Base-by-base conservation (phyloP, 2,888 invertebrate species). In the Thereva nobilitata region DNA sequence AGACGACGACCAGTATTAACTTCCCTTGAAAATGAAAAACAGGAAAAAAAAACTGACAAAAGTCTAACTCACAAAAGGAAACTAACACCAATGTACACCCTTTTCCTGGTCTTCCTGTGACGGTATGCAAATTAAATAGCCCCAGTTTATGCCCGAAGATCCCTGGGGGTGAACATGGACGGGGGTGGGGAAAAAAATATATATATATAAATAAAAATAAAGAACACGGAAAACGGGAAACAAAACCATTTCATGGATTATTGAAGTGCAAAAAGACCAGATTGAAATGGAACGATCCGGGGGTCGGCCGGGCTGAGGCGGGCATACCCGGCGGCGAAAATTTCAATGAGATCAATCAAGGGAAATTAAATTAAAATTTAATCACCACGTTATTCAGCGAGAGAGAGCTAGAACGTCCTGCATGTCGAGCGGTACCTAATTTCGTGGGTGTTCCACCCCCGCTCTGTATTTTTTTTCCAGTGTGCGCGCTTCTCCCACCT, bases 351-450 rank as follows among this genome's bases (percentile, higher is more conserved):
- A 68, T 68, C 68, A 68, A 68, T 68, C 68, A 66, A 54, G 56
- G 54, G 50, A 66, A 68, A 68, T 68, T 66, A 54, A 68, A 66
- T 68, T 68, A 68, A 68, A 68, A 66, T 66, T 68, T 68, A 68
- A 68, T 68, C 68, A 68, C 54, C 50, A 41, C 45, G 50, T 57
- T 66, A 57, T 66, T 66, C 44, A 52, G 35, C n/a, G n/a, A 57
- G 44, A 37, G 37, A 57, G 8, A 10, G n/a, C 50, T 53, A 23
- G 23, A 23, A 23, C 23, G 23, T 37, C 10, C 53, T 35, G 35
- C 37, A 37, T 8, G 41, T 34, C 5, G 10, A 7, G 37, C 44
- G 52, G 37, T 52, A 8, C 44, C n/a, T 53, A 53, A 53, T 64
- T 52, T 64, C 53, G 52, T 64, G 42, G 53, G 42, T 64, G 52